Conservation (phyloP, 2,797 vertebrate species). For the Gallinago nigripennis region DNA sequence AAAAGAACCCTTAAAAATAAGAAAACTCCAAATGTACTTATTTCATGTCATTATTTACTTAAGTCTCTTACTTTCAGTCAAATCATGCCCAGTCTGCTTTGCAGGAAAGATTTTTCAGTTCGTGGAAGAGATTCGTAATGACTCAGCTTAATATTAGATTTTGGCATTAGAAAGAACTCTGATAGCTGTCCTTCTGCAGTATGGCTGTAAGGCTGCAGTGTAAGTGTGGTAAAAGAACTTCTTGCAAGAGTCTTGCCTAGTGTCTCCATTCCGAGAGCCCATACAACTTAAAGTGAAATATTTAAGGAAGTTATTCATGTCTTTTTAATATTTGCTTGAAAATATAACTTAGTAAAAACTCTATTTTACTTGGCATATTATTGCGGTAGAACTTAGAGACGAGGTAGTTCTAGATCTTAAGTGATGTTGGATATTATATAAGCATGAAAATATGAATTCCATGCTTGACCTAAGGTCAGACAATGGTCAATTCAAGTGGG, state of each 20-base stretch:
- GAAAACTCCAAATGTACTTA: background rate
- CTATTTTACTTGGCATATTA: background rate
- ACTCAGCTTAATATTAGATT: background rate
- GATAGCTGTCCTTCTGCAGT: background rate
- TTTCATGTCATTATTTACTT: background rate
- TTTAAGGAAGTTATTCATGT: background rate
- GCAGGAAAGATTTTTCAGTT: background rate
- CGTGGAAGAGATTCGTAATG: background rate
- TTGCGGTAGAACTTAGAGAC: background rate
- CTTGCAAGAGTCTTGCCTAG: conserved; percentile 79
- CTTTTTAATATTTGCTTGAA: background rate
- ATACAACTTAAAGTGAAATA: background rate
- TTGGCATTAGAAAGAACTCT: background rate
- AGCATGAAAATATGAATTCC: background rate
- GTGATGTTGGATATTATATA: background rate
- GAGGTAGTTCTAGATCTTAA: background rate
- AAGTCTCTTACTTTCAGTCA: background rate
- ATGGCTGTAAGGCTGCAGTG: background rate
- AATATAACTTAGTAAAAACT: background rate
- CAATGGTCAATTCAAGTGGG: background rate
- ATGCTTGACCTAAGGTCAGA: background rate
- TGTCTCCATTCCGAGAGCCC: conserved; percentile 42
- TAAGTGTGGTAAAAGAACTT: background rate
- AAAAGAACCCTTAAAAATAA: background rate
- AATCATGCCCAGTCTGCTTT: background rate